A percentile compares a stretch with the other conserved stretches of the same genome.
phyloP scores from a whole-genome alignment of 1,140 invertebrate species.

The Brachionus angularis region DNA sequence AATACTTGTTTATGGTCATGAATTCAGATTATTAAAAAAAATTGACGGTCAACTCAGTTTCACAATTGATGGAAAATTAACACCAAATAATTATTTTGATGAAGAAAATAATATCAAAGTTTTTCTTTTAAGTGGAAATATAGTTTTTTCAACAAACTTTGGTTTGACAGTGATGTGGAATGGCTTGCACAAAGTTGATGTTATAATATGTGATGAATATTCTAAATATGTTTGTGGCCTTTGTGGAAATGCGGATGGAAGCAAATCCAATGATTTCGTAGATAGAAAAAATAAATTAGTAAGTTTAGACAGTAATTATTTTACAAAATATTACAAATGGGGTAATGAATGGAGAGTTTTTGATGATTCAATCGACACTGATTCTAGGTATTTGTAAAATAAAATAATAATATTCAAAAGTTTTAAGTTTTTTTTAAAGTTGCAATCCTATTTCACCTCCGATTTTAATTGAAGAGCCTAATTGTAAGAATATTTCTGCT shows the following conservation, averaged over 20 bases:
- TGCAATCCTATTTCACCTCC: neutral
- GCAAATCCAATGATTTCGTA: slow-evolving; percentile 24
- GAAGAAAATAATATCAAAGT: neutral
- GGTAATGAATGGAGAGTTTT: slow-evolving; percentile 25
- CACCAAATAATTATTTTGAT: slow-evolving; percentile 25
- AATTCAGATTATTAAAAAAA: slow-evolving; percentile 20
- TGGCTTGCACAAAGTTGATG: slow-evolving; percentile 27
- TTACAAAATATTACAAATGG: neutral
- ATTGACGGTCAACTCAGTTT: neutral
- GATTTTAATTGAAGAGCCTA: neutral
- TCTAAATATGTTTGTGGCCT: slow-evolving; percentile 29
- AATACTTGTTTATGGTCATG: slow-evolving; percentile 18
- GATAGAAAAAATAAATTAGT: slow-evolving; percentile 23
- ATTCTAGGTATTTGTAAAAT: too few species aligned
- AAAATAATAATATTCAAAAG: neutral
- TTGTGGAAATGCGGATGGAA: neutral
- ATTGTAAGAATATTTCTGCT: neutral
- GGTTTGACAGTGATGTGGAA: slow-evolving; percentile 38
- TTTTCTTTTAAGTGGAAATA: slow-evolving; percentile 14
- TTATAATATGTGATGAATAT: slow-evolving; percentile 29
- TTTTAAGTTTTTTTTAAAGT: neutral
- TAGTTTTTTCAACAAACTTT: slow-evolving; percentile 12
- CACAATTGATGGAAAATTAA: neutral
- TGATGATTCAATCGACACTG: slow-evolving; percentile 10
- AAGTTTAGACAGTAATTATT: neutral